These are phyloP conservation scores for Rutilus rutilus DNA, from an alignment of 2,113 vertebrate genomes.

Conservation along the genomic window DNA sequence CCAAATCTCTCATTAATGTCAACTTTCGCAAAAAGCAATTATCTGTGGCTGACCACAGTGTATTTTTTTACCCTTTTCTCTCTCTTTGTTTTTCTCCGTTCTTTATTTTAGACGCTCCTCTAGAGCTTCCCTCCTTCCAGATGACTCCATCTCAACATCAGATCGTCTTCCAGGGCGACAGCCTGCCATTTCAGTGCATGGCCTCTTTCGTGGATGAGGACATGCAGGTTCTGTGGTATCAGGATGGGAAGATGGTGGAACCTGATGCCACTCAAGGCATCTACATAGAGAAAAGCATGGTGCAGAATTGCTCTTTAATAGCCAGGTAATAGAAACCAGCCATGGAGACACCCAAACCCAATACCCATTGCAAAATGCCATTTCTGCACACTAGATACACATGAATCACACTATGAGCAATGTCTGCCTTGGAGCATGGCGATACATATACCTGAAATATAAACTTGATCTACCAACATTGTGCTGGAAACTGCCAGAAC, in stretches of 20 bases:
- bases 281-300: constrained; percentile 92
- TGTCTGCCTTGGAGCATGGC: constrained; percentile 8
- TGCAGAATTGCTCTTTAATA: constrained; percentile 97
- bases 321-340: constrained; percentile 80
- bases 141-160: constrained; percentile 94
- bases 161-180: constrained; percentile 96
- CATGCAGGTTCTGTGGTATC: constrained; percentile 98
- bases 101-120: constrained; percentile 82
- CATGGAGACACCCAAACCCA: background rate
- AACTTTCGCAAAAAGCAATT: background rate
- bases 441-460: background rate
- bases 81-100: background rate
- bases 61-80: background rate
- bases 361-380: background rate
- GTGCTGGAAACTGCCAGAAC: background rate
- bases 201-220: constrained; percentile 93
- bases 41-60: background rate
- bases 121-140: constrained; percentile 94
- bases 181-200: constrained; percentile 95
- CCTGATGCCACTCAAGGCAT: constrained; percentile 92
- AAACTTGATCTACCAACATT: background rate
- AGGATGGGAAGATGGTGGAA: constrained; percentile 91
- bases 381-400: background rate
- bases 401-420: background rate
- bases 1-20: constrained; percentile 16